phyloP scores from a whole-genome alignment of 2,113 vertebrate species.

The Hyperopisus bebe region DNA sequence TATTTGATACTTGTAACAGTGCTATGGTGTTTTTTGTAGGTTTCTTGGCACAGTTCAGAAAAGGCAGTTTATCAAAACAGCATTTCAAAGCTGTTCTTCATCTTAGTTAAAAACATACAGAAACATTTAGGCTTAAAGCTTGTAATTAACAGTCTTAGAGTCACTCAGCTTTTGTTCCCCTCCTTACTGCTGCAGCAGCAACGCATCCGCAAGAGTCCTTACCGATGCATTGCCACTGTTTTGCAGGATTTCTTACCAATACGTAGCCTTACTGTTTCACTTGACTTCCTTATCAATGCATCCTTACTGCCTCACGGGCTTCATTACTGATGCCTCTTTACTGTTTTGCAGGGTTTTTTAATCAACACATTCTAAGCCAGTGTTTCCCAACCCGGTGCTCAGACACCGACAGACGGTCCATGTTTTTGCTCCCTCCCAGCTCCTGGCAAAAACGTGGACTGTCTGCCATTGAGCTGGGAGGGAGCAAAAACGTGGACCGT shows the following conservation, averaged over 20 bases:
- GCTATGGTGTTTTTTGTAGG: slow-evolving; percentile 2
- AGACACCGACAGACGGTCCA: background rate
- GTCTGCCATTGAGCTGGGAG: background rate
- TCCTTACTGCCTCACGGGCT: background rate
- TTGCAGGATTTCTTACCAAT: background rate
- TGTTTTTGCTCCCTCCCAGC: background rate
- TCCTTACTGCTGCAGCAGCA: background rate
- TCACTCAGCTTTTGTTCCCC: background rate
- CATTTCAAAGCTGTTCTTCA: slow-evolving; percentile 1
- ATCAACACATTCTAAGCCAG: background rate
- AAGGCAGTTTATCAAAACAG: slow-evolving; percentile 18
- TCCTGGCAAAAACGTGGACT: background rate
- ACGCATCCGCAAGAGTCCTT: background rate
- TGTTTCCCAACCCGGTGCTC: background rate
- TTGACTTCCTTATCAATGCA: background rate
- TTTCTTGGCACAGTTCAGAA: slow-evolving; percentile 23
- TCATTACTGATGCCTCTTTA: background rate
- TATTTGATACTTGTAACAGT: slow-evolving; percentile 11
- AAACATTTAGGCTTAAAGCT: slow-evolving; percentile 7
- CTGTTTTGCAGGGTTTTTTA: background rate
- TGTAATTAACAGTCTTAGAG: slow-evolving; percentile 21
- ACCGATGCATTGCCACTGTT: background rate
- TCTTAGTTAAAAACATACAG: slow-evolving; percentile 10
- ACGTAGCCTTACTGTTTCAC: background rate
- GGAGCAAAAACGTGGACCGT: background rate